Conservation (phyloP, 1,140 invertebrate species). For the Propsilocerus akamusi region DNA sequence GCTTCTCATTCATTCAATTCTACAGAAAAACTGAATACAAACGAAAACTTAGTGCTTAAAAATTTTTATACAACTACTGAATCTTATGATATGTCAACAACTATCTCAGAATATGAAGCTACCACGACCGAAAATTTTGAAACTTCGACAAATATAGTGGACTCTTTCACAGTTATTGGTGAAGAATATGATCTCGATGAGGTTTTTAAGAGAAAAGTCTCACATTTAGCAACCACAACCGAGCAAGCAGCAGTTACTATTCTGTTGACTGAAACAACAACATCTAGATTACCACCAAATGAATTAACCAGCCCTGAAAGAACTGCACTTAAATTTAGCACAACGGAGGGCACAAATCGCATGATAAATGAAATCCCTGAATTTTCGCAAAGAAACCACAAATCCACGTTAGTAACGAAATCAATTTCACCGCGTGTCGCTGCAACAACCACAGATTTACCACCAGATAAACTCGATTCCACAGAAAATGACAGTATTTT, state of each 20-base stretch:
- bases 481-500: neutral
- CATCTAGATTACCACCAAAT: neutral
- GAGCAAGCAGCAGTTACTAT: neutral
- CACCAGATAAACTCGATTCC: neutral
- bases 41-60: neutral
- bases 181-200: neutral
- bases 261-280: neutral
- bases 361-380: too few species aligned
- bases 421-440: neutral
- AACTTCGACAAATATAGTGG: neutral
- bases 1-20: neutral
- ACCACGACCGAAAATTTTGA: neutral
- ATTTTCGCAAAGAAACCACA: too few species aligned
- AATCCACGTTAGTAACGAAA: neutral
- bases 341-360: too few species aligned
- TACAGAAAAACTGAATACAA: neutral
- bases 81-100: neutral
- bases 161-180: neutral
- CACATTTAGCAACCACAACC: neutral
- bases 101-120: neutral
- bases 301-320: neutral
- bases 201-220: neutral
- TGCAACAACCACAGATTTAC: constrained; percentile 1
- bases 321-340: too few species aligned
- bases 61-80: neutral